These are phyloP conservation scores for Brachypteracias leptosomus DNA, from an alignment of 2,113 vertebrate species.

Conservation along the genomic window DNA sequence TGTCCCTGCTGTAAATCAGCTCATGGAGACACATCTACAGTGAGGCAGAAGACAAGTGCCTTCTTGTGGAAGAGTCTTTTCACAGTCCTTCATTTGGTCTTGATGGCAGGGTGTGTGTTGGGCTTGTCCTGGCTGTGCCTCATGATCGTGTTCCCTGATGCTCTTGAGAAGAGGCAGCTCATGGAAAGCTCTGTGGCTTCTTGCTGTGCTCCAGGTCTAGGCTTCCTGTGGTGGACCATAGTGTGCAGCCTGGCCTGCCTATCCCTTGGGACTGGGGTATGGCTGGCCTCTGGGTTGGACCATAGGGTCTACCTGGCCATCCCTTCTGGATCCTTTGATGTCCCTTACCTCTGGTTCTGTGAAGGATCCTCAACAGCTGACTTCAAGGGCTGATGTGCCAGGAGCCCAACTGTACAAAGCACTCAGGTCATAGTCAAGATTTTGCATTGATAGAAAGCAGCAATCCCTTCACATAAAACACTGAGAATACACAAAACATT, in stretches of 20 bases:
- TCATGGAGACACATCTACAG: not conserved
- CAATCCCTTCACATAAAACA: not conserved
- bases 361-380: not conserved
- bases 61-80: not conserved
- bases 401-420: accelerated
- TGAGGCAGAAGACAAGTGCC: accelerated
- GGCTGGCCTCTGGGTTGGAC: not conserved
- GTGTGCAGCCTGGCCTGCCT: accelerated
- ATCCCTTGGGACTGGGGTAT: accelerated
- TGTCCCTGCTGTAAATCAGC: not conserved
- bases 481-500: not conserved
- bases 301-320: not conserved
- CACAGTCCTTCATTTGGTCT: accelerated
- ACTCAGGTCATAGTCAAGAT: not conserved
- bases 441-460: not conserved
- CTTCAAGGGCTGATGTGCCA: not conserved
- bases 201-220: not conserved
- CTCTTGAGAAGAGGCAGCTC: too few species aligned
- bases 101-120: accelerated
- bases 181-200: not conserved
- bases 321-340: not conserved
- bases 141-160: too few species aligned
- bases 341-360: not conserved
- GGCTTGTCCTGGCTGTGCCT: not conserved
- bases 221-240: accelerated